These are phyloP conservation scores for Nesometra sesokonis DNA, from an alignment of 35 echinoderm and acorn worm species.

Conservation along the genomic window DNA sequence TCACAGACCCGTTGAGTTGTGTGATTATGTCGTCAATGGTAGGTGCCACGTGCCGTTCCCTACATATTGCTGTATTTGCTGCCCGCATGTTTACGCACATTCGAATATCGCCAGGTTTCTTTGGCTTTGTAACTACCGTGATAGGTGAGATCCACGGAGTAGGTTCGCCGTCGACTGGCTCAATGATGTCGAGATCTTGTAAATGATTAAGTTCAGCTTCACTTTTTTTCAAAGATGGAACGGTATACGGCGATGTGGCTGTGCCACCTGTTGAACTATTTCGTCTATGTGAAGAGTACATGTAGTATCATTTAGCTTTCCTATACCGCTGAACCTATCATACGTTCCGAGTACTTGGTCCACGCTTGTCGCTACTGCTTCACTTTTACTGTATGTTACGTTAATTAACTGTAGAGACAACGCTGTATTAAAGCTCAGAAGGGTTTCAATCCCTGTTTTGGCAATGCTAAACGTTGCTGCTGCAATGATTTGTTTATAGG, in stretches of 20 bases:
- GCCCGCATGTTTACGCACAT: constrained; percentile 40
- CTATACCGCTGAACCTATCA: neutral
- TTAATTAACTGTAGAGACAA: constrained; percentile 20
- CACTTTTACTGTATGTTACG: constrained; percentile 3
- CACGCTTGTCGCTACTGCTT: too few relatives aligned
- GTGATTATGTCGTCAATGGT: constrained; percentile 56
- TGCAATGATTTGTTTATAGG: constrained; percentile 16
- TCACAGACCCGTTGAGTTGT: constrained; percentile 13
- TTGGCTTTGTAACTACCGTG: constrained; percentile 15
- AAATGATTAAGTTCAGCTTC: neutral
- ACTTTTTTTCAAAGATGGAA: neutral
- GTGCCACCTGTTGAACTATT: neutral
- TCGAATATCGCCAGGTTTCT: constrained; percentile 10
- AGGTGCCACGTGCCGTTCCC: constrained; percentile 46
- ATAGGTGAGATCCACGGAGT: constrained; percentile 27
- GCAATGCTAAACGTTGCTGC: constrained; percentile 29
- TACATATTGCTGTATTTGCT: constrained; percentile 29
- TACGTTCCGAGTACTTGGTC: too few relatives aligned
- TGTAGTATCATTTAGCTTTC: neutral
- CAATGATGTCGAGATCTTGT: constrained; percentile 20
- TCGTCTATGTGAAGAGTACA: neutral
- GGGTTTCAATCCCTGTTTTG: constrained; percentile 25
- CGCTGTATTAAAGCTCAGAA: constrained; percentile 49
- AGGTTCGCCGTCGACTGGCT: constrained; percentile 21
- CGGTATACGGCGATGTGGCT: neutral